Evolutionary conservation across 1,140 invertebrate genomes (phyloP).

Genomic region (Drosophila melanica): DNA sequence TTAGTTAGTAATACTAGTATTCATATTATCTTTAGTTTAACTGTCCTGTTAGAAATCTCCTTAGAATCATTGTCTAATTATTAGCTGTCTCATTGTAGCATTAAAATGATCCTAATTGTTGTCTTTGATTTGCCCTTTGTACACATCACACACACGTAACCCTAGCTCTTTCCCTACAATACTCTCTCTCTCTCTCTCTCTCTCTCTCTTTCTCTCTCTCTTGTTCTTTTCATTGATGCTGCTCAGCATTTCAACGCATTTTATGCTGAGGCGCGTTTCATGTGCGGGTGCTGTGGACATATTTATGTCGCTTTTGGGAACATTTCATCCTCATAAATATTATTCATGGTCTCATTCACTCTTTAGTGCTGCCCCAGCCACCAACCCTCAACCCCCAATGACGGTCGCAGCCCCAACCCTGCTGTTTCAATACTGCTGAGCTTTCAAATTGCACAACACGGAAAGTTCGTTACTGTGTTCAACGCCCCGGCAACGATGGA

Average conservation of each 20-base stretch:
- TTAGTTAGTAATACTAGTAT: too few species aligned
- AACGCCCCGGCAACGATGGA: constrained; percentile 28
- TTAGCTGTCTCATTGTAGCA: constrained; percentile 3
- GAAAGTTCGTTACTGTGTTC: constrained; percentile 70
- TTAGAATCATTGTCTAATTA: too few species aligned
- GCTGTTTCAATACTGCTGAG: constrained; percentile 58
- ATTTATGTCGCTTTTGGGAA: constrained; percentile 84
- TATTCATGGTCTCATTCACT: constrained; percentile 80
- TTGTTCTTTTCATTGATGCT: background rate
- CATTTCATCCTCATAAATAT: constrained; percentile 84
- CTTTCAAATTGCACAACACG: constrained; percentile 66
- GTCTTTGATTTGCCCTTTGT: background rate
- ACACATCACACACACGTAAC: constrained; percentile 5
- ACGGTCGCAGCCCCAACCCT: constrained; percentile 1
- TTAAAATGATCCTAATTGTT: constrained; percentile 7
- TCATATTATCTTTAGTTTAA: too few species aligned
- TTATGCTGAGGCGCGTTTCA: constrained; percentile 70
- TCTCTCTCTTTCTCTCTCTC: background rate
- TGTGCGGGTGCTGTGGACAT: constrained; percentile 82
- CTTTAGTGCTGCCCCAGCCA: constrained; percentile 44
- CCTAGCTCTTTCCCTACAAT: background rate
- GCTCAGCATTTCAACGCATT: constrained; percentile 64
- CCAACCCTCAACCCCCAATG: background rate
- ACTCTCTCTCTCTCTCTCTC: background rate
- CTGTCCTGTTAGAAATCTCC: too few species aligned